A percentile compares a stretch with the other conserved stretches of the same genome.
Conservation (phyloP, 2,888 invertebrate genomes). For the Amblyjoppa fuscipennis region DNA sequence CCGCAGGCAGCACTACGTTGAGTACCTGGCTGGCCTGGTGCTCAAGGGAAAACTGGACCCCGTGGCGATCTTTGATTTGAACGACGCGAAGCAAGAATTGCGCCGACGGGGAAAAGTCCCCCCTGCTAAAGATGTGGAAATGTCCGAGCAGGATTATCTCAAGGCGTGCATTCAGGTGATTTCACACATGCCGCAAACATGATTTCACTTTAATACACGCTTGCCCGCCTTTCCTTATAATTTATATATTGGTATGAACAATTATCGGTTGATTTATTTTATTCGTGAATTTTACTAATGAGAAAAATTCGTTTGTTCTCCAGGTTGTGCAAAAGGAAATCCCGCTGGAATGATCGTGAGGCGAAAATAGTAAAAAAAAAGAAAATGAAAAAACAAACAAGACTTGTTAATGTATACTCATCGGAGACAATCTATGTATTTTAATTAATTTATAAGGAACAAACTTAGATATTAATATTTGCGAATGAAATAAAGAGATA, state of each 20-base stretch:
- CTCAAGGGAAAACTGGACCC: constrained; percentile 95
- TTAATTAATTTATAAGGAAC: constrained; percentile 24
- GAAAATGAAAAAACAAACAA: not conserved
- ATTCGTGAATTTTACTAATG: not conserved
- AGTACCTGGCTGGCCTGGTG: constrained; percentile 96
- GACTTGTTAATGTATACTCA: not conserved
- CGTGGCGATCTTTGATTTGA: constrained; percentile 93
- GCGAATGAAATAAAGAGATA: constrained; percentile 17
- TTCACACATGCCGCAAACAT: constrained; percentile 40
- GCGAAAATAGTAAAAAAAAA: not conserved
- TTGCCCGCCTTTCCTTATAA: constrained; percentile 14
- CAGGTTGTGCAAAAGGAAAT: constrained; percentile 92
- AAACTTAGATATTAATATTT: constrained; percentile 36
- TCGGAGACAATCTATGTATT: constrained; percentile 22
- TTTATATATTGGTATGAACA: constrained; percentile 34
- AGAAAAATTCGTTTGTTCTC: constrained; percentile 81
- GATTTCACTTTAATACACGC: constrained; percentile 65
- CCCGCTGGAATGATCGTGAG: constrained; percentile 88
- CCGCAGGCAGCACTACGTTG: constrained; percentile 96
- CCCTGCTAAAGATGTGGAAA: constrained; percentile 93
- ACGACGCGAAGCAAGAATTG: constrained; percentile 95
- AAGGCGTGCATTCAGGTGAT: constrained; percentile 94
- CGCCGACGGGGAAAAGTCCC: constrained; percentile 93
- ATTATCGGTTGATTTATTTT: not conserved
- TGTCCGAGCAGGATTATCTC: constrained; percentile 94